Conservation (phyloP, 2,888 invertebrate species). For the Ectobius pallidus region DNA sequence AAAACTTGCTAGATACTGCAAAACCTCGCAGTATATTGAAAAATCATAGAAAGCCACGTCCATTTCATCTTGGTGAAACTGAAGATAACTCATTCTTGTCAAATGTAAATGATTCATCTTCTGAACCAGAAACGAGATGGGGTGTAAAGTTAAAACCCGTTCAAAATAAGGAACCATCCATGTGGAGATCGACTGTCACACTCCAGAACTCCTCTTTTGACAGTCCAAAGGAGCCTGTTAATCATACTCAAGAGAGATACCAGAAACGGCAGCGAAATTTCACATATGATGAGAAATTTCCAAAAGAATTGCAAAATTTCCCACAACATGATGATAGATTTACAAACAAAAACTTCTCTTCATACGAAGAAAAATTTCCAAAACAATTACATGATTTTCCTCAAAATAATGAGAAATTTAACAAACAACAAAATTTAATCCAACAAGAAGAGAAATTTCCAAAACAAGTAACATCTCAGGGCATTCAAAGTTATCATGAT, state of each 20-base stretch:
- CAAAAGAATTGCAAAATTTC: too few relatives aligned
- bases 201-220: conserved; percentile 48
- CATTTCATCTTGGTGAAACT: conserved; percentile 32
- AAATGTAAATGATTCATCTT: background rate
- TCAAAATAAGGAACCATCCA: conserved; percentile 46
- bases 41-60: conserved; percentile 35
- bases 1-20: conserved; percentile 48
- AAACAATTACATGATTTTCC: too few relatives aligned
- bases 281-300: too few relatives aligned
- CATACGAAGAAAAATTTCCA: too few relatives aligned
- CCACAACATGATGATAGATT: too few relatives aligned
- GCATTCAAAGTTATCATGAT: background rate
- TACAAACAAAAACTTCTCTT: too few relatives aligned
- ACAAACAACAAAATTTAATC: background rate
- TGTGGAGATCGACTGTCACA: conserved; percentile 57
- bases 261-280: too few relatives aligned
- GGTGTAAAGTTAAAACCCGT: conserved; percentile 59
- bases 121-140: conserved; percentile 52
- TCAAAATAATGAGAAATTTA: background rate
- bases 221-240: background rate
- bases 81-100: background rate
- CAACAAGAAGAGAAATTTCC: too few relatives aligned
- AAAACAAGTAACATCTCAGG: too few relatives aligned
- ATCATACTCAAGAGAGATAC: too few relatives aligned
- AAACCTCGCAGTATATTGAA: conserved; percentile 41